These are phyloP conservation scores for Cryptotis parvus DNA, from an alignment of 2,113 vertebrate genomes.

Conservation along the genomic window DNA sequence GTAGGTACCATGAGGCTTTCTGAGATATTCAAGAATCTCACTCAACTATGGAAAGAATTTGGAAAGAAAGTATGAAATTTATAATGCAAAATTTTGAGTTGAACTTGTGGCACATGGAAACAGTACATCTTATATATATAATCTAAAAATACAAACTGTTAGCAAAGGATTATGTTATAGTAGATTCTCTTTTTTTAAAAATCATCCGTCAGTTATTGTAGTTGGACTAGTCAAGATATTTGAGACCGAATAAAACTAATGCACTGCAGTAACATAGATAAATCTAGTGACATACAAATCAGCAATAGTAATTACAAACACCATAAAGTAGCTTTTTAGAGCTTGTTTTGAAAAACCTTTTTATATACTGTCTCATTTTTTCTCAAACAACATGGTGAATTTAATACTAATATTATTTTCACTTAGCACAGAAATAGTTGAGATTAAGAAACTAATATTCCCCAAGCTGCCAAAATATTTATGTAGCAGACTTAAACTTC, in stretches of 20 bases:
- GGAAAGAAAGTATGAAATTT: not conserved
- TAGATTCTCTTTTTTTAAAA: too few species aligned
- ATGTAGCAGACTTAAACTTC: not conserved
- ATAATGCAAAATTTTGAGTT: not conserved
- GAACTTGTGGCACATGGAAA: not conserved
- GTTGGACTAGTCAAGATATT: not conserved
- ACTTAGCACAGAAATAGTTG: conserved; percentile 11
- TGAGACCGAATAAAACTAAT: conserved; percentile 15
- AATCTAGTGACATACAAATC: not conserved
- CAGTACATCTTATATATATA: not conserved
- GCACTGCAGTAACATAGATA: not conserved
- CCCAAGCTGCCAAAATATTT: not conserved
- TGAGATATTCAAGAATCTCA: not conserved
- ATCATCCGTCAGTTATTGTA: not conserved
- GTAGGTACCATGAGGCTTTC: not conserved
- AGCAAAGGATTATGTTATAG: not conserved
- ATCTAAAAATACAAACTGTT: not conserved
- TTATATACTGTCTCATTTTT: not conserved
- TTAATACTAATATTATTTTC: not conserved
- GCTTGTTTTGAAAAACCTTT: not conserved
- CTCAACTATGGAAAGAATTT: not conserved
- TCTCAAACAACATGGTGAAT: not conserved
- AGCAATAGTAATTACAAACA: not conserved
- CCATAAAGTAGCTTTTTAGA: not conserved
- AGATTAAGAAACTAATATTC: not conserved